These are phyloP conservation scores for Penelope pileata DNA, from an alignment of 2,113 vertebrate species.

Conservation along the genomic window DNA sequence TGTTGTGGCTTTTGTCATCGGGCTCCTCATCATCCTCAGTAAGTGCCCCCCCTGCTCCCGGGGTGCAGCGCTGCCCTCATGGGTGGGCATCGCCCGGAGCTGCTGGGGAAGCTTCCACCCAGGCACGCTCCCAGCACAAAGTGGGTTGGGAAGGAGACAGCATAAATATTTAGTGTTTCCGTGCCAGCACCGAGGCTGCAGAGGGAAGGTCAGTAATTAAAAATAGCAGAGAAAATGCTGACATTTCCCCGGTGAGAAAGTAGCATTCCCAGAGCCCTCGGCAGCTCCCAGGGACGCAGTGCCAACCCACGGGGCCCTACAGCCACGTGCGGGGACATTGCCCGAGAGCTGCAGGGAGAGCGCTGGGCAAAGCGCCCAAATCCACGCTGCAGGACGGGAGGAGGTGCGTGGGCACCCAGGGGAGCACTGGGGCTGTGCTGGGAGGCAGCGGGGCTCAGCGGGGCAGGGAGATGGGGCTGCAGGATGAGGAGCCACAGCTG, in stretches of 20 bases:
- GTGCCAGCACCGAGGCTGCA: not conserved
- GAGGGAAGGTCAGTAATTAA: conserved; percentile 61
- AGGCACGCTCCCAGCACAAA: conserved; percentile 1
- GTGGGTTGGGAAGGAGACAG: not conserved
- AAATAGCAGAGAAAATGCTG: conserved; percentile 58
- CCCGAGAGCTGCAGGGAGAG: not conserved
- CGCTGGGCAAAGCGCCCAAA: not conserved
- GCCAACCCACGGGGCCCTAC: not conserved
- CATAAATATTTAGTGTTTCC: conserved; percentile 30
- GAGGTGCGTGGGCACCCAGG: not conserved
- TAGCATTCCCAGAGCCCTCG: not conserved
- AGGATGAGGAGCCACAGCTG: not conserved
- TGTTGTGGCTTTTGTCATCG: conserved; percentile 80
- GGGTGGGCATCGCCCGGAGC: not conserved
- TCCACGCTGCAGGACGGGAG: not conserved
- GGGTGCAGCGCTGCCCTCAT: too few relatives aligned
- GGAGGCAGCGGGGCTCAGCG: not conserved
- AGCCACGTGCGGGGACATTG: accelerated
- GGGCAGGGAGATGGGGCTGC: not conserved
- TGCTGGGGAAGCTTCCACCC: not conserved
- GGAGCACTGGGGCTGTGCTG: accelerated
- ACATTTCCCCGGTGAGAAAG: not conserved
- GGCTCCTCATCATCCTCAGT: conserved; percentile 85
- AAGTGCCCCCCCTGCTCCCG: conserved; percentile 74
- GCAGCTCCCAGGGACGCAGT: not conserved